These are phyloP conservation scores for Cheumatopsyche charites DNA, from an alignment of 1,140 invertebrate genomes.

Conservation along the genomic window DNA sequence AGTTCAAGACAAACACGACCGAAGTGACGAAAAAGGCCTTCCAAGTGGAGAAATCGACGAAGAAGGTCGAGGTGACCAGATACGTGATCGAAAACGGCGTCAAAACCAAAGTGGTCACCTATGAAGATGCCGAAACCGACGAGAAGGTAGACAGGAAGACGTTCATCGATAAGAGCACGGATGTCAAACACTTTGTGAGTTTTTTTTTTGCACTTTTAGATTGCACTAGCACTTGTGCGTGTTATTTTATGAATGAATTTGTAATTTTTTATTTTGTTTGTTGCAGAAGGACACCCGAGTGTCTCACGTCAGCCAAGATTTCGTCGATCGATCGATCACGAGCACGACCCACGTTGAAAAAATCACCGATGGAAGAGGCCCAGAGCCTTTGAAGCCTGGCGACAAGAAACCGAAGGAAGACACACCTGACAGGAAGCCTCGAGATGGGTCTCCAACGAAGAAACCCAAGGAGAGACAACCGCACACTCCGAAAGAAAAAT, in stretches of 20 bases:
- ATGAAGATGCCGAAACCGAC: slow-evolving; percentile 61
- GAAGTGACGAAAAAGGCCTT: slow-evolving; percentile 59
- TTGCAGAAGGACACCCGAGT: slow-evolving; percentile 60
- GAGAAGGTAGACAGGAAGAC: slow-evolving; percentile 60
- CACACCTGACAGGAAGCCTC: slow-evolving; percentile 28
- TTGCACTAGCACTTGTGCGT: slow-evolving; percentile 2
- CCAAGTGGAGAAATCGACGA: slow-evolving; percentile 59
- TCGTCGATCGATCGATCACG: slow-evolving; percentile 58
- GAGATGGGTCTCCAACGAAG: slow-evolving; percentile 46
- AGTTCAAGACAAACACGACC: slow-evolving; percentile 53
- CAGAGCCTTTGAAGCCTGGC: slow-evolving; percentile 30
- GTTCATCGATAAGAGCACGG: slow-evolving; percentile 60
- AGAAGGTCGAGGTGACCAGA: slow-evolving; percentile 60
- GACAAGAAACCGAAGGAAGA: slow-evolving; percentile 51
- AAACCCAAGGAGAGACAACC: slow-evolving; percentile 52
- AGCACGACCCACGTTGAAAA: slow-evolving; percentile 59
- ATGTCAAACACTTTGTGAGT: slow-evolving; percentile 63
- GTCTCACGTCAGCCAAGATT: slow-evolving; percentile 55
- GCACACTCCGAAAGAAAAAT: slow-evolving; percentile 70
- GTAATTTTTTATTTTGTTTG: slow-evolving; percentile 1
- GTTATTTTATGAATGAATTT: no score
- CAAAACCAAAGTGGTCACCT: slow-evolving; percentile 59
- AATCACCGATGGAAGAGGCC: slow-evolving; percentile 53
- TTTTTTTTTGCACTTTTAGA: slow-evolving; percentile 12
- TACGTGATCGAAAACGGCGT: slow-evolving; percentile 62